Evolutionary conservation across 1,140 invertebrate species (phyloP).

Genomic region (Paracyclopina nana): DNA sequence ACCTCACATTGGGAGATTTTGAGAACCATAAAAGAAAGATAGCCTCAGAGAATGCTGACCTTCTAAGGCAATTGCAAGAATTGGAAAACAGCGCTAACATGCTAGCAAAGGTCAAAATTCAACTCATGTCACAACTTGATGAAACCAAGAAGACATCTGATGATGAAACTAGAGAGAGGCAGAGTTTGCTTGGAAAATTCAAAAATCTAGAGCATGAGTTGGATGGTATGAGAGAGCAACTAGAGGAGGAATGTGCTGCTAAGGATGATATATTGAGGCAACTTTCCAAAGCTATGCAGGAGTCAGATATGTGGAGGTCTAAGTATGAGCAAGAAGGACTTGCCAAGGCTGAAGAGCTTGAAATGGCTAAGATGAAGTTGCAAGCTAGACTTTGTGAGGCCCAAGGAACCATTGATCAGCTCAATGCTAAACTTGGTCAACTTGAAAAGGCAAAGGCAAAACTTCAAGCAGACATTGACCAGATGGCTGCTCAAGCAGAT

Average conservation of each 20-base stretch:
- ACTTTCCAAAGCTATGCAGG: slow-evolving; percentile 90
- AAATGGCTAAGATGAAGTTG: slow-evolving; percentile 80
- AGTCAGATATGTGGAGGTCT: slow-evolving; percentile 41
- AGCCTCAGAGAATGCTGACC: slow-evolving; percentile 85
- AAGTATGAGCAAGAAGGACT: slow-evolving; percentile 69
- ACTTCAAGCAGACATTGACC: slow-evolving; percentile 87
- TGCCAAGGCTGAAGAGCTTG: slow-evolving; percentile 84
- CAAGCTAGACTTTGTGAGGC: slow-evolving; percentile 86
- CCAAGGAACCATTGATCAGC: slow-evolving; percentile 87
- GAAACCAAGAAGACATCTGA: slow-evolving; percentile 91
- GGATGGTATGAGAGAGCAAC: slow-evolving; percentile 89
- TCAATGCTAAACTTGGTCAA: slow-evolving; percentile 95
- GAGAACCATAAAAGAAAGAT: slow-evolving; percentile 89
- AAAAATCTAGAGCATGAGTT: slow-evolving; percentile 93
- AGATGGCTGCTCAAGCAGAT: slow-evolving; percentile 92
- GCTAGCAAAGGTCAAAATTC: slow-evolving; percentile 51
- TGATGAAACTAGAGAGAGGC: slow-evolving; percentile 74
- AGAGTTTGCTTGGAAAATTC: slow-evolving; percentile 80
- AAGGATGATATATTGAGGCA: slow-evolving; percentile 66
- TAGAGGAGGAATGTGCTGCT: slow-evolving; percentile 68
- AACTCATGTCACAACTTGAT: slow-evolving; percentile 78
- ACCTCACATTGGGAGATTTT: slow-evolving; percentile 82
- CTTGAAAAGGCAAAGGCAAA: slow-evolving; percentile 92
- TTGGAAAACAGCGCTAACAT: slow-evolving; percentile 10
- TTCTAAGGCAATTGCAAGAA: slow-evolving; percentile 58